phyloP scores from a whole-genome alignment of 2,797 vertebrate genomes.

The Gobionotothen gibberifrons region DNA sequence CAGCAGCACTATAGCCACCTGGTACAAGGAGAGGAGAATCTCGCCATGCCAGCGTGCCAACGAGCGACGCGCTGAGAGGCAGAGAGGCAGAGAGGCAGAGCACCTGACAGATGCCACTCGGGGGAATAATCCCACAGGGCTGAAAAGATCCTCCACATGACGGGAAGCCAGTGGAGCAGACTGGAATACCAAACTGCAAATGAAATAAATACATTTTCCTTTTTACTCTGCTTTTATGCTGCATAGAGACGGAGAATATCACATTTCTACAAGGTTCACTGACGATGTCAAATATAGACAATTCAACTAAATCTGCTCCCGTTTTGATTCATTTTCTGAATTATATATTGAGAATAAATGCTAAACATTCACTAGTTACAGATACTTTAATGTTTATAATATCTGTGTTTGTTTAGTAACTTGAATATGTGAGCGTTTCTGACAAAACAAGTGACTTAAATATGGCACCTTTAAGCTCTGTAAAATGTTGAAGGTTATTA shows the following conservation, averaged over 20 bases:
- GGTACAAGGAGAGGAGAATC: conserved; percentile 51
- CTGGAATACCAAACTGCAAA: conserved; percentile 37
- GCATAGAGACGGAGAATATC: not conserved
- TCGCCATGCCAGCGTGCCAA: conserved; percentile 60
- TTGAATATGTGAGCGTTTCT: not conserved
- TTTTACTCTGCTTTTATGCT: not conserved
- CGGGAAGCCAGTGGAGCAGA: conserved; percentile 49
- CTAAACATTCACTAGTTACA: not conserved
- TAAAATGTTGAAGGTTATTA: not conserved
- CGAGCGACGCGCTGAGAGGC: conserved; percentile 70
- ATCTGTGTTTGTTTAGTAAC: not conserved
- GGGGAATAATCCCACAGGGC: conserved; percentile 49
- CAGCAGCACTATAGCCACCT: conserved; percentile 39
- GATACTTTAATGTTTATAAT: not conserved
- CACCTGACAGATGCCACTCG: conserved; percentile 82
- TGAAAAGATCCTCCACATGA: conserved; percentile 59
- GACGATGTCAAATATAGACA: not conserved
- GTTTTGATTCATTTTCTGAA: not conserved
- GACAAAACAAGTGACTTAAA: too few species aligned
- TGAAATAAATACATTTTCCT: not conserved
- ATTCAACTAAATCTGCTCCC: not conserved
- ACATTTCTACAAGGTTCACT: not conserved
- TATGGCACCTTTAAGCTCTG: not conserved
- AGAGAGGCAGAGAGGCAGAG: conserved; percentile 73
- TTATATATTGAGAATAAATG: not conserved